Percentiles rank a stretch among this genome's conserved stretches.
Conservation (phyloP, 2,888 invertebrate genomes). For the Dicyrtoma fusca region DNA sequence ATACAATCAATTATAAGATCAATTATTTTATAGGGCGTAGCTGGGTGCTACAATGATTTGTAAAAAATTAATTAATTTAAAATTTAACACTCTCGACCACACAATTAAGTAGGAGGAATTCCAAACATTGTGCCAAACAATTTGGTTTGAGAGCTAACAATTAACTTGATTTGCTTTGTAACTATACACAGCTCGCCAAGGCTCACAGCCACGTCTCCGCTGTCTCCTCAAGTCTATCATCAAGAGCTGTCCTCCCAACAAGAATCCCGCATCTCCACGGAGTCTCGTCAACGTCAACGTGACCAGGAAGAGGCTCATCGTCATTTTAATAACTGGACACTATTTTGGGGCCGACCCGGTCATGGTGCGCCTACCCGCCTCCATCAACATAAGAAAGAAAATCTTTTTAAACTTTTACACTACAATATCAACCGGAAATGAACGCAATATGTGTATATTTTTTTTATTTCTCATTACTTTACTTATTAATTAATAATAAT, state of each 20-base stretch:
- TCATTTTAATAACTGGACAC: constrained; percentile 33
- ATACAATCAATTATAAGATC: no score
- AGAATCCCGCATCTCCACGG: constrained; percentile 4
- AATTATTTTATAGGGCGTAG: no score
- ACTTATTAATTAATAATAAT: background rate
- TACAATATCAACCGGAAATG: constrained; percentile 37
- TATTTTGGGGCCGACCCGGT: constrained; percentile 36
- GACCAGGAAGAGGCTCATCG: constrained; percentile 29
- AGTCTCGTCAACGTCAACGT: constrained; percentile 18
- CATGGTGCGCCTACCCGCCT: constrained; percentile 20
- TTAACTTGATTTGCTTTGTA: no score
- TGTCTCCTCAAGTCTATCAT: constrained; percentile 28
- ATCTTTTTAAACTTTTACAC: constrained; percentile 36
- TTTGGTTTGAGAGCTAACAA: no score
- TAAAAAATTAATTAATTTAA: no score
- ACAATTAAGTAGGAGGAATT: no score
- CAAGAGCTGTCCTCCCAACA: constrained; percentile 26
- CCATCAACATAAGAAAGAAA: constrained; percentile 33
- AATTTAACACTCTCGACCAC: no score
- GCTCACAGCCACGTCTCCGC: background rate
- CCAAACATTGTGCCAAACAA: no score
- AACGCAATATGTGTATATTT: constrained; percentile 20
- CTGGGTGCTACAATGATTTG: no score
- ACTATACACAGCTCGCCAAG: constrained; percentile 19
- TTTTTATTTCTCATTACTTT: constrained; percentile 3